Conservation (phyloP, 2,888 invertebrate species). For the Lysandra bellargus region DNA sequence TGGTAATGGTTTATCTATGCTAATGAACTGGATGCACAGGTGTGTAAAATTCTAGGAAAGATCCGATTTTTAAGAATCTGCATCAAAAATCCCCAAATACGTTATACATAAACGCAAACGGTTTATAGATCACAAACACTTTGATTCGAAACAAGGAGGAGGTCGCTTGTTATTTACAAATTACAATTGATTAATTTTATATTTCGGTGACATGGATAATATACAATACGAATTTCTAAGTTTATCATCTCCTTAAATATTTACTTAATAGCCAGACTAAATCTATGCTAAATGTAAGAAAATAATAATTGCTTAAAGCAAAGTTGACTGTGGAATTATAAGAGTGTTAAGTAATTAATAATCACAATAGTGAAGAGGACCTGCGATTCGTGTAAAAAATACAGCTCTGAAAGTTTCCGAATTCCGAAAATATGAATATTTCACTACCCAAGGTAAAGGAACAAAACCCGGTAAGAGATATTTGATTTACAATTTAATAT, state of each 20-base stretch:
- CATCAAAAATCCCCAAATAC: not conserved
- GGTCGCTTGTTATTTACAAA: not conserved
- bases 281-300: too few species aligned
- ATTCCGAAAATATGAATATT: not conserved
- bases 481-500: not conserved
- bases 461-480: not conserved
- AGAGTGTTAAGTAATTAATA: not conserved
- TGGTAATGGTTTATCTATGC: not conserved
- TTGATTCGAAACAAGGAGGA: not conserved
- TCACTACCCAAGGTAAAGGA: conserved; percentile 4
- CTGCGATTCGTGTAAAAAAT: not conserved
- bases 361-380: not conserved
- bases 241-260: too few species aligned
- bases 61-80: not conserved
- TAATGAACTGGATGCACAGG: not conserved
- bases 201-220: not conserved
- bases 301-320: not conserved
- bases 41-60: not conserved
- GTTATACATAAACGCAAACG: not conserved
- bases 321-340: not conserved
- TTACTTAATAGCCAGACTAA: not conserved
- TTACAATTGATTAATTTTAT: not conserved
- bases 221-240: not conserved
- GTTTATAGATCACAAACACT: not conserved
- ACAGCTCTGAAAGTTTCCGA: not conserved